Evolutionary conservation across 2,113 vertebrate genomes (phyloP).

Genomic region (Xenopus tropicalis): UCB_Xtro_10.0 CM004449.2:127875001-127875500

Average conservation of each 20-base stretch:
- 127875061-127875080: constrained; percentile 7
- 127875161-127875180: constrained; percentile 61
- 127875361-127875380: too few species aligned
- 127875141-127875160: constrained; percentile 49
- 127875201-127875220: constrained; percentile 58
- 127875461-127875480: too few species aligned
- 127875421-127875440: too few species aligned
- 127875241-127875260: background rate
- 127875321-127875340: background rate
- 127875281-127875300: background rate
- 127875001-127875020: background rate
- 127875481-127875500: too few species aligned
- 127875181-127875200: constrained; percentile 54
- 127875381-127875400: too few species aligned
- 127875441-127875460: too few species aligned
- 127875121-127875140: constrained; percentile 58
- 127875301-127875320: background rate
- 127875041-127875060: constrained; percentile 50
- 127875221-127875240: constrained; percentile 59
- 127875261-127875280: background rate
- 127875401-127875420: too few species aligned
- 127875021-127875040: constrained; percentile 42
- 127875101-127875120: constrained; percentile 65
- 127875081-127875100: constrained; percentile 55
- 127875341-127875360: background rate